phyloP scores from a whole-genome alignment of 2,888 invertebrate species.

The Acleris sparsana region DNA sequence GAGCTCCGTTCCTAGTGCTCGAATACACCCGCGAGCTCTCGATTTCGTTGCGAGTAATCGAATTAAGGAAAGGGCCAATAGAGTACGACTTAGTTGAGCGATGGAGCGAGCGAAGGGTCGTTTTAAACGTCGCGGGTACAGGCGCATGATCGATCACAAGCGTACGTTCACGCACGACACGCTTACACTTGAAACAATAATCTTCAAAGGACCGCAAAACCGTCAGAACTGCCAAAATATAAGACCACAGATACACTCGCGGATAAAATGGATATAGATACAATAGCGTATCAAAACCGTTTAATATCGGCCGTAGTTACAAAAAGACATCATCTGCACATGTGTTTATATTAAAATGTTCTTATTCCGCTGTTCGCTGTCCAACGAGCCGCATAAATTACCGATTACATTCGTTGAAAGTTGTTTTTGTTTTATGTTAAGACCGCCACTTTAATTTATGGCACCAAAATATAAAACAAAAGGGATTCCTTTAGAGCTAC shows the following conservation, averaged over 20 bases:
- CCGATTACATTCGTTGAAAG: slow-evolving; percentile 61
- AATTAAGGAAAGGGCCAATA: slow-evolving; percentile 57
- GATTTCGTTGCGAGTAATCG: slow-evolving; percentile 58
- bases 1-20: slow-evolving; percentile 52
- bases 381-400: slow-evolving; percentile 67
- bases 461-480: slow-evolving; percentile 52
- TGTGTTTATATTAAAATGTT: slow-evolving; percentile 42
- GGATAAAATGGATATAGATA: slow-evolving; percentile 12
- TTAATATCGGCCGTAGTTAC: neutral
- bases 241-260: neutral
- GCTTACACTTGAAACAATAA: slow-evolving; percentile 45
- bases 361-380: slow-evolving; percentile 56
- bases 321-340: slow-evolving; percentile 30
- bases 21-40: slow-evolving; percentile 51
- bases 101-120: slow-evolving; percentile 56
- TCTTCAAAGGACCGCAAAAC: slow-evolving; percentile 41
- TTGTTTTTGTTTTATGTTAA: slow-evolving; percentile 55
- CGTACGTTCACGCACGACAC: slow-evolving; percentile 42
- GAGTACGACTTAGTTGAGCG: slow-evolving; percentile 55
- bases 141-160: slow-evolving; percentile 57
- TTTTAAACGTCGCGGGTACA: slow-evolving; percentile 48
- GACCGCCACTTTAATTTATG: slow-evolving; percentile 62
- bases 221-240: slow-evolving; percentile 14
- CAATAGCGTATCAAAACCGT: slow-evolving; percentile 4
- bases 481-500: slow-evolving; percentile 47